Base-by-base conservation (phyloP, 2,113 vertebrate genomes). In the Myocastor coypus region DNA sequence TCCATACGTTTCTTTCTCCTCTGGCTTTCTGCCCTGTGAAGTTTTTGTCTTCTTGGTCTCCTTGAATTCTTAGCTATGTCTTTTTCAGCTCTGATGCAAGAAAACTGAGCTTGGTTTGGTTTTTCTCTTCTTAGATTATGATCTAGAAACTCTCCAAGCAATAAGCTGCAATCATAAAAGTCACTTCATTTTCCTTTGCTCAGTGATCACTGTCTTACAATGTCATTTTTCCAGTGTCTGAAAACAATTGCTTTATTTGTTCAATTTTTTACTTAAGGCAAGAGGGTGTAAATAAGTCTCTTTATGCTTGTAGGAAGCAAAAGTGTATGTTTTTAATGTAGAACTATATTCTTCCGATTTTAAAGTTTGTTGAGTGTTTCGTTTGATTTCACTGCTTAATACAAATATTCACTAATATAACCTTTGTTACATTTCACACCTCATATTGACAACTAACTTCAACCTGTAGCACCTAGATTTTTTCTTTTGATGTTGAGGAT, bases 321-420 rank as follows among this genome's bases (percentile, higher is more conserved):
- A 89, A 94, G 30, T 66, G 64, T 83, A 34, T 78, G 83, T 66
- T 92, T 95, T 95, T 61, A 86, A 86, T 86, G 37, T 69, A 40
- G 10, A 80, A 69, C 19, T 91, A n/a, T 63, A 40, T 73, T 73
- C 26, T 22, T 40, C 28, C 61, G 34, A 37, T 14, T 71, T 86
- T 86, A 81, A 66, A 57, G 63, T 63, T 63, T 32, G 52, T 81
- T 91, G 63, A 73, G 71, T 71, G 5, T 89, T 89, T 90, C 50
- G 30, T 84, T 89, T 84, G 30, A 10, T 78, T 61, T 30, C 71
- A 34, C 68, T 91, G 61, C 13, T 37, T 94, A 86, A 85, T 80
- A 69, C n/a, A 91, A 86, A 91, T 78, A 66, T 68, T 84, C 83
- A 86, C 19, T 52, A 30, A 40, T 11, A 40, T 73, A 24, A 16